A percentile compares a stretch with the other conserved stretches of the same genome.
Evolutionary conservation across 1,140 invertebrate species (phyloP).

Genomic region (Ceratina calcarata): DNA sequence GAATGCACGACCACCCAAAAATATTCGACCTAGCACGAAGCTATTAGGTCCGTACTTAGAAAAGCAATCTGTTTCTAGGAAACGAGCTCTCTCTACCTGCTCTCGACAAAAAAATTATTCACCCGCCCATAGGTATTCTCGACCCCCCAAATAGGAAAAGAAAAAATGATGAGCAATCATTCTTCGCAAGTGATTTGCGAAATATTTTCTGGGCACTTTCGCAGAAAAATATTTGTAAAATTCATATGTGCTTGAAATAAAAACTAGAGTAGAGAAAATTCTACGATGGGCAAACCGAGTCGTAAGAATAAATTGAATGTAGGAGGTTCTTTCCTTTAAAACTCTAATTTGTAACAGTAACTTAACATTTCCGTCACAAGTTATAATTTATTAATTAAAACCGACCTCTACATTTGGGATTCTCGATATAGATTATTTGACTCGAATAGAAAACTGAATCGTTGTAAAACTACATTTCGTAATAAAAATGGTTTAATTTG

Average conservation of each 20-base stretch:
- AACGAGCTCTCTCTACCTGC: constrained; percentile 33
- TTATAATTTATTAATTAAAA: no score
- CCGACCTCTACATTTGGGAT: no score
- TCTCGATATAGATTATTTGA: neutral
- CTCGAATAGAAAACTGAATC: neutral
- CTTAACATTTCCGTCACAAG: neutral
- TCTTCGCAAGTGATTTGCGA: neutral
- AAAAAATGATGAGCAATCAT: neutral
- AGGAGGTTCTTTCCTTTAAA: neutral
- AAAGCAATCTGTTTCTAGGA: constrained; percentile 19
- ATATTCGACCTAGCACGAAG: constrained; percentile 9
- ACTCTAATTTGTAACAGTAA: neutral
- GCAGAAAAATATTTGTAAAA: neutral
- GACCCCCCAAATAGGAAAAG: neutral
- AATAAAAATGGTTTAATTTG: no score
- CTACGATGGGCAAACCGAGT: neutral
- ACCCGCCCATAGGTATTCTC: neutral
- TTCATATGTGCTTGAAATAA: neutral
- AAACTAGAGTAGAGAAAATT: neutral
- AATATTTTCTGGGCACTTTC: no score
- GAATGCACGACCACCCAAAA: constrained; percentile 22
- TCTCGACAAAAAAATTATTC: constrained; percentile 4
- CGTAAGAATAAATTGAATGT: constrained; percentile 24
- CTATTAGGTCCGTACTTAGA: constrained; percentile 11
- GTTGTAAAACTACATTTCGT: no score